Evolutionary conservation across 2,113 vertebrate species (phyloP), one percentile per base, ranked within the genome.

Genomic region (Pycnonotus jocosus): DNA sequence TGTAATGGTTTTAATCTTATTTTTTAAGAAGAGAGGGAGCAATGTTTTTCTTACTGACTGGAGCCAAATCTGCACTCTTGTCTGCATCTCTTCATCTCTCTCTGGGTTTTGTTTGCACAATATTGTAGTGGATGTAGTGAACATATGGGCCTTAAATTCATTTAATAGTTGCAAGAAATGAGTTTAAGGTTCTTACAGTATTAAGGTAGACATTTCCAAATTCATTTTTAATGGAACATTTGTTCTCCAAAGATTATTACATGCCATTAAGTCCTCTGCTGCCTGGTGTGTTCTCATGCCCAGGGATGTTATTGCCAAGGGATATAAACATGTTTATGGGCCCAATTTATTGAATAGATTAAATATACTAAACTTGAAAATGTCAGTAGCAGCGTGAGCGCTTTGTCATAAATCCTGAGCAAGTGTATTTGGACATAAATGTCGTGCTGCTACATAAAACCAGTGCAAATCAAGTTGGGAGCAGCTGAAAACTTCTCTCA

Each of bases 171-270:
- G 33, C 64, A 88, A 86, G 92, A 95, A 96, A 95, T 86, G 65
- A 92, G 65, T 96, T 94, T 96, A 94, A 94, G 79, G 88, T 93
- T 95, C 93, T 95, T 96, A 86, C 0, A 61, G 60, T 78, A 90
- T 94, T 95, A 95, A 92, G 90, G 93, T 93, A 93, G 95, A 64
- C 47, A 8, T 96, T 96, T 94, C 90, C 92, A 94, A 96, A 96
- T 96, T 86, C 3, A 7, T 92, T 94, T 93, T 95, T 96, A 95
- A 88, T 96, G 88, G 95, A 92, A 93, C 92, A 81, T 94, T 96
- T 96, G 92, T 96, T 97, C 88, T 95, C 90, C 70, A 60, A 88
- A 92, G 92, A 86, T 94, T 88, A 88, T 96, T 86, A 88, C 9
- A 28, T 17, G 0, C 79, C 93, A 90, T 96, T 97, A 95, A 92